phyloP scores from a whole-genome alignment of 1,140 invertebrate genomes.

The Lutraria rhynchaena region DNA sequence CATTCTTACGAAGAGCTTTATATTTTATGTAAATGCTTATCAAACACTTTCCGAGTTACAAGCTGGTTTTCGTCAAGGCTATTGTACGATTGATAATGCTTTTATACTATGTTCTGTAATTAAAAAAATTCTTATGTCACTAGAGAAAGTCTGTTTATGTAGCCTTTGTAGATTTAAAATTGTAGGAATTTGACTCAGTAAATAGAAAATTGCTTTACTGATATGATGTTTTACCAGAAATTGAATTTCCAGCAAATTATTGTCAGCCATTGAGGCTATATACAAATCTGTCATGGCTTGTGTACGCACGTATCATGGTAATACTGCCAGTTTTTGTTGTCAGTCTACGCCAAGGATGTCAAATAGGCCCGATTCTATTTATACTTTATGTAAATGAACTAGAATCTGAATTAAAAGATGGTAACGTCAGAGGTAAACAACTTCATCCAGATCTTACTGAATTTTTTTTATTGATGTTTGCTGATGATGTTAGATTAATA shows the following conservation, averaged over 20 bases:
- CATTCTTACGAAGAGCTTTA: constrained; percentile 10
- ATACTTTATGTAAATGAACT: too few species aligned
- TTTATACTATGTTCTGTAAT: constrained; percentile 36
- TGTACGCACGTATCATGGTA: background rate
- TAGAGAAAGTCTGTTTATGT: constrained; percentile 4
- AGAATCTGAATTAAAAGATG: too few species aligned
- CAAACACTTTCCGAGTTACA: constrained; percentile 13
- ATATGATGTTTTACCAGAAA: constrained; percentile 6
- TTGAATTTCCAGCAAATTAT: constrained; percentile 20
- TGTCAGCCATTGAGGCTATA: constrained; percentile 18
- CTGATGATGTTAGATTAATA: constrained; percentile 29
- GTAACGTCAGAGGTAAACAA: constrained; percentile 27
- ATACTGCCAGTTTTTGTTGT: constrained; percentile 26
- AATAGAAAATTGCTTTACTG: constrained; percentile 18
- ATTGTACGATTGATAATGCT: constrained; percentile 52
- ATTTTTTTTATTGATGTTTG: too few species aligned
- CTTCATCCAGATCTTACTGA: too few species aligned
- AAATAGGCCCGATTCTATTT: constrained; percentile 23
- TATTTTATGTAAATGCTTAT: constrained; percentile 15
- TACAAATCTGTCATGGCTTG: constrained; percentile 32
- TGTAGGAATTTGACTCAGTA: constrained; percentile 46
- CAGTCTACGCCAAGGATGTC: constrained; percentile 4
- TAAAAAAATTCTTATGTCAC: constrained; percentile 36
- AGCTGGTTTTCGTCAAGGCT: constrained; percentile 36
- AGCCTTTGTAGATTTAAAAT: constrained; percentile 52